Evolutionary conservation across 2,113 vertebrate genomes (phyloP), one percentile per base, ranked within the genome.

Genomic region (Panurus biarmicus): DNA sequence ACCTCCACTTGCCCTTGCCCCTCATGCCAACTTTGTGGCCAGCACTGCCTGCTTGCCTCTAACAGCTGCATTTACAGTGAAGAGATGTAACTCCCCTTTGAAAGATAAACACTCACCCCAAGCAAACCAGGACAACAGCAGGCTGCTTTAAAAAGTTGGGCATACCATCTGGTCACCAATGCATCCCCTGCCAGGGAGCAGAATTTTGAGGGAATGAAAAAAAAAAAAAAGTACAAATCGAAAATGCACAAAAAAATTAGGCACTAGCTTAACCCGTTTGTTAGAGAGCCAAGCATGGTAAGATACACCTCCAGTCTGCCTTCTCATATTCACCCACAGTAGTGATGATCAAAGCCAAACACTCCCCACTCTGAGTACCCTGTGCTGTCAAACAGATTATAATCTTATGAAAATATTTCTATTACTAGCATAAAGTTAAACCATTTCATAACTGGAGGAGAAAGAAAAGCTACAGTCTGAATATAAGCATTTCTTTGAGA

Each of bases 51-150:
- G 33, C 35, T 66, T 84, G 61, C 58, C 12, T 40, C 26, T 2
- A 56, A 56, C 2, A 65, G 80, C 83, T 84, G 95, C 85, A 64
- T 70, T 89, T 87, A 58, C 95, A 96, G 69, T 56, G 56, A 94
- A 93, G 60, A 91, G 71, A 94, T 38, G 51, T 56, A 94, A 95
- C 57, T 80, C 83, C 94, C 87, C 74, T 84, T 64, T 79, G 93
- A 90, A 89, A 95, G 94, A 96, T 47, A 95, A 89, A 75, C 85
- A 58, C 79, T 88, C 84, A 78, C 28, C 45, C 83, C 69, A 86
- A 93, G 90, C 53, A 93, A 94, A 95, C 75, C 35, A 22, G 82
- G 69, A 95, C 82, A 96, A 88, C 54, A 79, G 81, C 91, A 87
- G 66, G 57, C 94, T 93, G 60, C 71, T 89, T 62, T 0, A 56